Evolutionary conservation across 1,140 invertebrate genomes (phyloP).

Genomic region (Drosophila lacteicornis): DNA sequence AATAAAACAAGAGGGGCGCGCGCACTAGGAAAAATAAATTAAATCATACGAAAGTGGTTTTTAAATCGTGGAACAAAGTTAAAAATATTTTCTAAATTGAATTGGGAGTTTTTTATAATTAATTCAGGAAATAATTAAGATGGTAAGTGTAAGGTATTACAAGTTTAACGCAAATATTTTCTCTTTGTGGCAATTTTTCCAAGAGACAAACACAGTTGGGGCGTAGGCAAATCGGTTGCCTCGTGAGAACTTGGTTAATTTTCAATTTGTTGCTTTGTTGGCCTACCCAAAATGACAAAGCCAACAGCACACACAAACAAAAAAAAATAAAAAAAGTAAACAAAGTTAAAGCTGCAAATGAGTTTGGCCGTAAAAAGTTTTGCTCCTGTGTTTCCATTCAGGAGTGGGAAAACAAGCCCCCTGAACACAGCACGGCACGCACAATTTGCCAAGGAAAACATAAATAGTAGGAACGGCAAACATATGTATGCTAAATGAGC

Average conservation of each 20-base stretch:
- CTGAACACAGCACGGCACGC: slow-evolving; percentile 49
- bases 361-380: slow-evolving; percentile 53
- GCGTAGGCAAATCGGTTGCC: slow-evolving; percentile 47
- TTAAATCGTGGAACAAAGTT: too few relatives aligned
- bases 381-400: slow-evolving; percentile 48
- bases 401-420: slow-evolving; percentile 3
- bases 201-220: slow-evolving; percentile 35
- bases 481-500: slow-evolving; percentile 68
- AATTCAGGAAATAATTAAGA: too few relatives aligned
- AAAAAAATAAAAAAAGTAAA: slow-evolving; percentile 20
- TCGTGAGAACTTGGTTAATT: slow-evolving; percentile 64
- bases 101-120: too few relatives aligned
- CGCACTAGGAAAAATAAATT: slow-evolving; percentile 5
- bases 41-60: too few relatives aligned
- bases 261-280: slow-evolving; percentile 75
- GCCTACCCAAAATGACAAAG: slow-evolving; percentile 40
- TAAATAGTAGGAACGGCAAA: slow-evolving; percentile 72
- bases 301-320: slow-evolving; percentile 28
- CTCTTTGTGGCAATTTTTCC: not conserved
- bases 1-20: slow-evolving; percentile 27
- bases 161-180: not conserved
- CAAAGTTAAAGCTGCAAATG: slow-evolving; percentile 59
- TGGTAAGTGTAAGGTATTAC: too few relatives aligned
- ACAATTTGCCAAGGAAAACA: slow-evolving; percentile 82
- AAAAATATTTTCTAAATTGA: too few relatives aligned